These are phyloP conservation scores for Ptychoptera contaminata DNA, from an alignment of 2,888 invertebrate genomes.

Conservation along the genomic window DNA sequence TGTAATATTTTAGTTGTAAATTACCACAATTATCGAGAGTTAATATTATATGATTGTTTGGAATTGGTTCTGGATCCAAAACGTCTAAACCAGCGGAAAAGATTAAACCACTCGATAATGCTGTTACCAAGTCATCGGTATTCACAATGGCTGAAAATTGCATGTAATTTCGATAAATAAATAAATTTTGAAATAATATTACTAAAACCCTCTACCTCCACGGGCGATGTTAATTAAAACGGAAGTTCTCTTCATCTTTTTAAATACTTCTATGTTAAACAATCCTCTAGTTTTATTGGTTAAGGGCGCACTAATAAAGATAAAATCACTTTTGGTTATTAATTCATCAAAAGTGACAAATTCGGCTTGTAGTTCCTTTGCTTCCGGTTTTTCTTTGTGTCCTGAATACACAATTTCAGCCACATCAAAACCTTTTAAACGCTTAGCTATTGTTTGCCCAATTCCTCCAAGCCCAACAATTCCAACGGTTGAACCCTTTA, in stretches of 20 bases:
- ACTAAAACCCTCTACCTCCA: constrained; percentile 31
- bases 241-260: constrained; percentile 48
- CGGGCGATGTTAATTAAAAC: constrained; percentile 51
- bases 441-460: constrained; percentile 49
- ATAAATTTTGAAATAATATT: neutral
- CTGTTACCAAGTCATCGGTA: constrained; percentile 65
- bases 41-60: constrained; percentile 60
- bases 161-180: constrained; percentile 5
- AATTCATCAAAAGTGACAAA: constrained; percentile 43
- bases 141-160: constrained; percentile 52
- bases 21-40: constrained; percentile 71
- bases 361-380: constrained; percentile 36
- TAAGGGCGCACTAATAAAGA: constrained; percentile 44
- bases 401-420: constrained; percentile 51
- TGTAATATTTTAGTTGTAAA: no score
- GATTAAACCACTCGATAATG: constrained; percentile 57
- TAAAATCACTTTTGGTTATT: constrained; percentile 45
- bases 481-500: constrained; percentile 58
- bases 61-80: constrained; percentile 78
- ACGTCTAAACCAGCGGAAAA: constrained; percentile 86
- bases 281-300: constrained; percentile 42
- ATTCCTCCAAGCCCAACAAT: constrained; percentile 61
- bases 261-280: constrained; percentile 43
- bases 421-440: constrained; percentile 53
- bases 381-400: constrained; percentile 44